A percentile compares a stretch with the other conserved stretches of the same genome.
Evolutionary conservation across 2,113 vertebrate species (phyloP).

Genomic region (Mirounga angustirostris): DNA sequence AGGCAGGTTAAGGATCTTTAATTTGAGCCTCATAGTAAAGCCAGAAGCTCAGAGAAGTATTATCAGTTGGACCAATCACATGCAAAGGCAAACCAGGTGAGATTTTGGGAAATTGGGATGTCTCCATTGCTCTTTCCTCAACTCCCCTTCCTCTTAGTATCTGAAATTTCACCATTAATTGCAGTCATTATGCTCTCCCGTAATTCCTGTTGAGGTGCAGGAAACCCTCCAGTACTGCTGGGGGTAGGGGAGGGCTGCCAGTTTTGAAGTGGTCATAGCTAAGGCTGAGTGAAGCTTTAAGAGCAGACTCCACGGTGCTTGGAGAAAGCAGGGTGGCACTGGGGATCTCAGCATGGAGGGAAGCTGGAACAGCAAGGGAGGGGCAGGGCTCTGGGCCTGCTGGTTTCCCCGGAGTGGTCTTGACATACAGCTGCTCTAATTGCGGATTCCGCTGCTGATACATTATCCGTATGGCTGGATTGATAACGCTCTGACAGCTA

Average conservation of each 20-base stretch:
- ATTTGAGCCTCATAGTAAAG: not conserved
- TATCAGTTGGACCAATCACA: not conserved
- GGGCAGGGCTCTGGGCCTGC: not conserved
- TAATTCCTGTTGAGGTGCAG: not conserved
- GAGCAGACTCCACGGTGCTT: accelerated
- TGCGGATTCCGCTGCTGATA: constrained; percentile 55
- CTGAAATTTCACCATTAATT: not conserved
- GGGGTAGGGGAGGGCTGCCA: not conserved
- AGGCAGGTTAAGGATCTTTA: not conserved
- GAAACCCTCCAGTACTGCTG: not conserved
- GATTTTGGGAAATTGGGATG: not conserved
- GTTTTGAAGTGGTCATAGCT: too few relatives aligned
- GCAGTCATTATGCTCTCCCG: not conserved
- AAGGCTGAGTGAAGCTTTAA: not conserved
- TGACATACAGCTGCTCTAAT: constrained; percentile 58
- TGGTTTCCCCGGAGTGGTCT: not conserved
- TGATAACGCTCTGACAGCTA: constrained; percentile 71
- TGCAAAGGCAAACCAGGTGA: not conserved
- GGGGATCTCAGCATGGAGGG: not conserved
- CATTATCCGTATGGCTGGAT: constrained; percentile 64
- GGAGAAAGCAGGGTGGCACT: not conserved
- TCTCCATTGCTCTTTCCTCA: not conserved
- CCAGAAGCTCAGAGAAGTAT: not conserved
- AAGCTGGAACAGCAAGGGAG: not conserved
- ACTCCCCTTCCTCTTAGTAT: accelerated